Conservation (phyloP, 2,797 vertebrate genomes). For the Falco cherrug region DNA sequence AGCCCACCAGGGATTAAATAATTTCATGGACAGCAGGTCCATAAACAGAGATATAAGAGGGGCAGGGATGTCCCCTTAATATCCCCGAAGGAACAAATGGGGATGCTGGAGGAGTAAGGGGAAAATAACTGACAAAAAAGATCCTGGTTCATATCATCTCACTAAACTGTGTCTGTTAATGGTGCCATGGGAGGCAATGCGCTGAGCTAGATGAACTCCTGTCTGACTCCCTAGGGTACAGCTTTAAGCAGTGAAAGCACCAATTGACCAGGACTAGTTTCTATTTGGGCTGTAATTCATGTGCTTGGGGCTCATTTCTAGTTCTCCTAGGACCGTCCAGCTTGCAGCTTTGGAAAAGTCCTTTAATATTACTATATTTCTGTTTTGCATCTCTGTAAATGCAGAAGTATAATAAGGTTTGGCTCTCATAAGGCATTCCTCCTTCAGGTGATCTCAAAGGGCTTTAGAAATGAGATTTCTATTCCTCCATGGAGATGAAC, state of each 20-base stretch:
- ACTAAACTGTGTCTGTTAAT: not conserved
- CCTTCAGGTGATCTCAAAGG: not conserved
- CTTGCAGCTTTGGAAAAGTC: not conserved
- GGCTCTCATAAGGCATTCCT: not conserved
- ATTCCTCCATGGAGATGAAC: not conserved
- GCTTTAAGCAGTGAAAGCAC: not conserved
- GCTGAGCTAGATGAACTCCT: not conserved
- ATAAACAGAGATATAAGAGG: not conserved
- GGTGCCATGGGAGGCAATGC: not conserved
- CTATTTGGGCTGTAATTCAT: not conserved
- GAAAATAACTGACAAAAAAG: not conserved
- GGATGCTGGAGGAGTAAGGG: not conserved
- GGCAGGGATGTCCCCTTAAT: not conserved
- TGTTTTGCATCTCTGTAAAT: not conserved
- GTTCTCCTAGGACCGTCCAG: not conserved
- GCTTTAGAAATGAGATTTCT: not conserved
- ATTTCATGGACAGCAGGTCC: not conserved
- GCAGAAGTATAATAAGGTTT: not conserved
- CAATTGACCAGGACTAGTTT: not conserved
- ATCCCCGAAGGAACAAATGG: not conserved
- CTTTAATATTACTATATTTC: not conserved
- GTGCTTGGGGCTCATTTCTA: not conserved
- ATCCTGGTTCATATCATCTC: not conserved
- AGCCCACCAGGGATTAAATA: not conserved
- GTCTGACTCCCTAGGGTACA: not conserved